phyloP scores from a whole-genome alignment of 2,797 vertebrate species.

The Erithacus rubecula region DNA sequence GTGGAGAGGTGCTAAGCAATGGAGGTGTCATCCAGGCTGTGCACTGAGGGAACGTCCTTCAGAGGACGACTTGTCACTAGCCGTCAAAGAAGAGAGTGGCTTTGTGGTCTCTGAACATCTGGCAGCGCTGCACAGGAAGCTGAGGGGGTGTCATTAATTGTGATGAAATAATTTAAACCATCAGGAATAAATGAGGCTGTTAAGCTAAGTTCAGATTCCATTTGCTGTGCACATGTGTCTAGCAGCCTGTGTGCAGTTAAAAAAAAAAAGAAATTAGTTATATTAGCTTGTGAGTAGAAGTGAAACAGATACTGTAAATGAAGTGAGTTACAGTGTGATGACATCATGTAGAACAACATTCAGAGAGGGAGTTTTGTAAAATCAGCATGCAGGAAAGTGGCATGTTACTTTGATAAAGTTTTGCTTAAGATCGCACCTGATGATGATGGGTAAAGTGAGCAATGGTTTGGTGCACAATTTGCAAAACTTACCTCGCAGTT shows the following conservation, averaged over 20 bases:
- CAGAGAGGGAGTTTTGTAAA: slow-evolving; percentile 58
- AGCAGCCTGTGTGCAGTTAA: slow-evolving; percentile 77
- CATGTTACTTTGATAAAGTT: slow-evolving; percentile 59
- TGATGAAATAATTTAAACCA: slow-evolving; percentile 99
- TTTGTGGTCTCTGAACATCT: slow-evolving; percentile 96
- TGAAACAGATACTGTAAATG: slow-evolving; percentile 80
- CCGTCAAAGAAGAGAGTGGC: slow-evolving; percentile 88
- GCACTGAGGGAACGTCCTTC: slow-evolving; percentile 87
- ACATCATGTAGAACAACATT: slow-evolving; percentile 72
- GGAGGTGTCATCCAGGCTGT: slow-evolving; percentile 80
- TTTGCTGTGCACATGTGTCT: slow-evolving; percentile 84
- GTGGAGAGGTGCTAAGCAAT: slow-evolving; percentile 76
- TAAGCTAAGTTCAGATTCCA: slow-evolving; percentile 92
- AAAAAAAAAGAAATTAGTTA: slow-evolving; percentile 67
- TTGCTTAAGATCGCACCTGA: slow-evolving; percentile 32
- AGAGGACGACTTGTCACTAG: slow-evolving; percentile 93
- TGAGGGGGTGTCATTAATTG: slow-evolving; percentile 96
- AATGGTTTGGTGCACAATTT: background rate
- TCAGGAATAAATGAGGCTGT: slow-evolving; percentile 98
- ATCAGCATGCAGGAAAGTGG: slow-evolving; percentile 46
- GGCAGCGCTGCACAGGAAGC: slow-evolving; percentile 88
- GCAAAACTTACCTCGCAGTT: background rate
- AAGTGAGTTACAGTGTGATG: slow-evolving; percentile 75
- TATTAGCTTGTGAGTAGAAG: slow-evolving; percentile 78
- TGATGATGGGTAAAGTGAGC: background rate